Base-by-base conservation (phyloP, 1,140 invertebrate genomes). In the Danaus melanippus region DNA sequence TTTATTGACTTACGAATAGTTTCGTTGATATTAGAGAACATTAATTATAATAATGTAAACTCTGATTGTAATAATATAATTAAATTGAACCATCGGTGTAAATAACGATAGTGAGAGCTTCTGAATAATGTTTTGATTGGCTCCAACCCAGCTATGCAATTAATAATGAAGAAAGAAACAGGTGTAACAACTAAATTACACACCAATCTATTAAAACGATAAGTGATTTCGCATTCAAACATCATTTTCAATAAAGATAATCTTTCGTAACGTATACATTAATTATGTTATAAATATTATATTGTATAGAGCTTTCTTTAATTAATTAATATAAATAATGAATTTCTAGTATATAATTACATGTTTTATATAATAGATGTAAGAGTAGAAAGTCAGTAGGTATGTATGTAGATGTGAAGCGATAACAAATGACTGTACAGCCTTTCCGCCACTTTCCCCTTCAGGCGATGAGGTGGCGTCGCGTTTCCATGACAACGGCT, bases 401-500 rank as follows among this genome's bases (percentile, higher is more conserved):
- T 50, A 51, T 61, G 43, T 42, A 46, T 42, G 17, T 60, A 58
- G 11, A 4, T 56, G 43, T 59, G 54, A 9, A 43, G 50, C 53
- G 32, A 50, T 44, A 53, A 58, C 56, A 72, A 67, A 69, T 50
- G 62, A 56, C 66, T 46, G 60, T 68, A 74, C 64, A 70, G 66
- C 76, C 68, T 74, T 73, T 66, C 71, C 72, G 43, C 53, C 73
- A 83, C 79, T 85, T 83, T 85, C 80, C 79, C 80, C 77, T 82
- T 80, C 74, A 60, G 60, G 67, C 50, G 48, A 58, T 62, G 63
- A 63, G 63, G 58, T 60, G 53, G 65, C 64, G 73, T 69, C 70
- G 64, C 64, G 80, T 86, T 75, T 56, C 75, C 61, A 76, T 76
- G 66, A 62, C 61, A 64, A 83, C 74, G 45, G 67, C 70, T 86